phyloP scores from a whole-genome alignment of 2,888 invertebrate species.

The Spilarctia lutea region DNA sequence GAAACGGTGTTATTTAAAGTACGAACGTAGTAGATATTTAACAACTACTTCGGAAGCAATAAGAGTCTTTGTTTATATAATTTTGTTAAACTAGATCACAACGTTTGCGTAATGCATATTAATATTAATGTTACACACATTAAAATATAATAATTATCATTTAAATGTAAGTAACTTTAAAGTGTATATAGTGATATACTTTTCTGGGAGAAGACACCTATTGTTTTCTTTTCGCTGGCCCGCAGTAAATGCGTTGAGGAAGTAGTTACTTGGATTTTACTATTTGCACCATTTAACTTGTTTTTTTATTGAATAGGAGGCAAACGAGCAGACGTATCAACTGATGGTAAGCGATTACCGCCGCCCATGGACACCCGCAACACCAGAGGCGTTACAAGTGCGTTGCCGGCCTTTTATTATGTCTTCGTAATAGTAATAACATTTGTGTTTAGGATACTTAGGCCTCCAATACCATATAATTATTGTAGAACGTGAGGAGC shows the following conservation, averaged over 20 bases:
- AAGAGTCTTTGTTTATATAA: constrained; percentile 10
- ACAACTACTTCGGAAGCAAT: constrained; percentile 6
- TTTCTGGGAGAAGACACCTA: not conserved
- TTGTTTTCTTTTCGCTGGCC: not conserved
- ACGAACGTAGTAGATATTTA: not conserved
- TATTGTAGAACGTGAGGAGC: too few relatives aligned
- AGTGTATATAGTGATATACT: not conserved
- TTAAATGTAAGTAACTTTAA: not conserved
- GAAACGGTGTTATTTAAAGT: not conserved
- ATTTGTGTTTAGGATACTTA: too few relatives aligned
- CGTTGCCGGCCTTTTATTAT: too few relatives aligned
- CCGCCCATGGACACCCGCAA: too few relatives aligned
- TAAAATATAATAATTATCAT: not conserved
- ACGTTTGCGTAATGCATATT: constrained; percentile 11
- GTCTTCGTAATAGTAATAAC: too few relatives aligned
- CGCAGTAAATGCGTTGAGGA: not conserved
- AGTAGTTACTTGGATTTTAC: too few relatives aligned
- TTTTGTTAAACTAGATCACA: constrained; percentile 12
- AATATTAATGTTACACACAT: constrained; percentile 1
- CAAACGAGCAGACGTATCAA: too few relatives aligned
- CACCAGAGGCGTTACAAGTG: too few relatives aligned
- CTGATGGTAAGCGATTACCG: too few relatives aligned
- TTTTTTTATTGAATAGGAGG: too few relatives aligned
- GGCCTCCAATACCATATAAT: too few relatives aligned
- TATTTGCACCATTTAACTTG: too few relatives aligned